Base-by-base conservation (phyloP, 1,140 invertebrate species). In the Neelides sp. region DNA sequence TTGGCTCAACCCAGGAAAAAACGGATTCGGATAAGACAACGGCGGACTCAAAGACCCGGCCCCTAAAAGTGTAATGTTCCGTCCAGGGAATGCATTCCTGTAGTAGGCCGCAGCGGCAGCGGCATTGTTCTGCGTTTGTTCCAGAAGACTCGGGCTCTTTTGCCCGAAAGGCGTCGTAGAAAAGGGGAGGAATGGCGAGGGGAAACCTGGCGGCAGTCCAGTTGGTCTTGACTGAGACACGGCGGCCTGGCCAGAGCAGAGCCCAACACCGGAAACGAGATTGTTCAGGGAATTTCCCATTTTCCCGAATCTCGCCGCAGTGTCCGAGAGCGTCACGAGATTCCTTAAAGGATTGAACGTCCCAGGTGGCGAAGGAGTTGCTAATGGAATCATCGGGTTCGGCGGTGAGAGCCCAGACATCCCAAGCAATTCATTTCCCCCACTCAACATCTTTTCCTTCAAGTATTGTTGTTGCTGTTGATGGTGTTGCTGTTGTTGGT, bases 271-370 rank as follows among this genome's bases (percentile, higher is more conserved):
- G 8, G 48, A 42, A 28, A 58, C 23, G 19, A 58, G 36, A 44
- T 43, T 47, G 37, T 50, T 58, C 48, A 58, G 28, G 47, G 39
- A 26, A 27, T 39, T 4, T 27, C 47, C 42, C 27, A 57, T 34
- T 57, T 61, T 61, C 13, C 52, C 39, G n/a, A 53, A 28, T 12
- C 34, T 19, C n/a, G 51, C 49, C 3, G 59, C 59, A 17, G 53
- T 37, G 34, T 57, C 56, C 1, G 52, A 55, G 2, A 59, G 43
- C 3, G 57, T 59, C 34, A 51, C 20, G 15, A 61, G 40, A 51
- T 57, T 57, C 26, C 56, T 43, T 12, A 58, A 28, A 12, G 50
- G 54, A 34, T 53, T 46, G 17, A 52, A 57, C 1, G 39, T 26
- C 4, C 47, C 42, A 8, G 58, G 47, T 26, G 50, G 49, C 1